A percentile compares a stretch with the other conserved stretches of the same genome.
phyloP scores from a whole-genome alignment of 1,140 invertebrate species.

The Drosophila jambulina region DNA sequence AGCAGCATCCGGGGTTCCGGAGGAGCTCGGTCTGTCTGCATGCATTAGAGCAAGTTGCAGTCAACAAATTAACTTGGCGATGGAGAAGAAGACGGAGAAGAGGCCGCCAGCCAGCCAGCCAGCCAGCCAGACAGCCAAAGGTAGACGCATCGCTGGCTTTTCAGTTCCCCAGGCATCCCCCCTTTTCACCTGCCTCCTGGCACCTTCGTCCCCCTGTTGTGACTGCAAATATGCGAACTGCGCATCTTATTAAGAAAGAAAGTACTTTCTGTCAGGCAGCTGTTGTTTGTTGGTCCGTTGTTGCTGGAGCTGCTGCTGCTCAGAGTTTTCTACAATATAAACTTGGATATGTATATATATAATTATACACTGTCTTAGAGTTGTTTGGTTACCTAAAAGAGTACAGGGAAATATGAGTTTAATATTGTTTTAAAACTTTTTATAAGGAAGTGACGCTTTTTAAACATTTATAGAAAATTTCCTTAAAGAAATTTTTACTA shows the following conservation, averaged over 20 bases:
- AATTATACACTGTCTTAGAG: slow-evolving; percentile 18
- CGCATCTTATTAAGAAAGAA: slow-evolving; percentile 84
- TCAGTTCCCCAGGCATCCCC: slow-evolving; percentile 11
- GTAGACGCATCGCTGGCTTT: slow-evolving; percentile 41
- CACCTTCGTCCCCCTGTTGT: slow-evolving; percentile 4
- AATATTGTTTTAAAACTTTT: too few species aligned
- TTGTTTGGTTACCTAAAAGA: not conserved
- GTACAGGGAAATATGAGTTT: too few species aligned
- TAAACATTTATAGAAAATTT: not conserved
- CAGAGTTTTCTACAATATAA: slow-evolving; percentile 40
- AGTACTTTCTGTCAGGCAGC: slow-evolving; percentile 79
- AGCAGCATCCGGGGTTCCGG: slow-evolving; percentile 6
- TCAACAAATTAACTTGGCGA: slow-evolving; percentile 77
- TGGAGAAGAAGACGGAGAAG: slow-evolving; percentile 6
- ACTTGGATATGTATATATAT: slow-evolving; percentile 23
- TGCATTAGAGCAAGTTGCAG: slow-evolving; percentile 82
- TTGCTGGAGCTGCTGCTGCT: slow-evolving; percentile 23
- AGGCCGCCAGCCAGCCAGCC: slow-evolving; percentile 37
- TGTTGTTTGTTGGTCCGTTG: slow-evolving; percentile 42
- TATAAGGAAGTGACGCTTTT: not conserved
- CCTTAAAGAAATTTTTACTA: not conserved
- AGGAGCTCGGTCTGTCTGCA: slow-evolving; percentile 50
- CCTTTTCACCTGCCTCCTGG: not conserved
- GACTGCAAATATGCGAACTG: slow-evolving; percentile 66
- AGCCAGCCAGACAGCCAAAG: slow-evolving; percentile 35